Evolutionary conservation across 2,797 vertebrate species (phyloP).

Genomic region (Alfaro cultratus): DNA sequence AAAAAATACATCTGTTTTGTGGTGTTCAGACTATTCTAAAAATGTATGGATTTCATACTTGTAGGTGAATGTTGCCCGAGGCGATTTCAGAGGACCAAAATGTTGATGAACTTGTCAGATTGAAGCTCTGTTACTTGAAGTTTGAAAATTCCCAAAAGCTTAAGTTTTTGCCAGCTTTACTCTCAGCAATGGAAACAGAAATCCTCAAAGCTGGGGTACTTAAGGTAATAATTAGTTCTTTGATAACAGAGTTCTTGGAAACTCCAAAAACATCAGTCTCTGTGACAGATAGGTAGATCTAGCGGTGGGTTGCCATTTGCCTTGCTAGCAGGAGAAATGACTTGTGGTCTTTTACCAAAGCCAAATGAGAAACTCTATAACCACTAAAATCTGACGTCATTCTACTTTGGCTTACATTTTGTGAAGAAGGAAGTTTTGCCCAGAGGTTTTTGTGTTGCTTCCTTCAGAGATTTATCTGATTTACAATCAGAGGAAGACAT

Average conservation of each 20-base stretch:
- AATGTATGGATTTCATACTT: not conserved
- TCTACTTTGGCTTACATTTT: not conserved
- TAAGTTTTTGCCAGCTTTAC: not conserved
- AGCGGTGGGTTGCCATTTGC: no score
- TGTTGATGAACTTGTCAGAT: not conserved
- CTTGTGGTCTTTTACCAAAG: no score
- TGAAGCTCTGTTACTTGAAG: not conserved
- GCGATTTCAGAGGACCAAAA: not conserved
- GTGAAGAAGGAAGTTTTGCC: not conserved
- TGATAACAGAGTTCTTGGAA: not conserved
- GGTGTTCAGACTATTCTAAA: not conserved
- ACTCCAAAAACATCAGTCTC: not conserved
- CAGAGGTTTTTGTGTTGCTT: no score
- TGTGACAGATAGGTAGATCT: not conserved
- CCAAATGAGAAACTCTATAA: no score
- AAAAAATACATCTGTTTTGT: not conserved
- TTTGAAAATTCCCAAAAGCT: not conserved
- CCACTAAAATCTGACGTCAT: no score
- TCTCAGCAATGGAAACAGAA: not conserved
- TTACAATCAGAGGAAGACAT: no score
- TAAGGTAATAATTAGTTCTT: not conserved
- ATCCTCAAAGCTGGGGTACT: not conserved
- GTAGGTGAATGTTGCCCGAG: not conserved
- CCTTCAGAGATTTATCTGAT: no score
- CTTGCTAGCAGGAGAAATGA: no score